Evolutionary conservation across 2,888 invertebrate species (phyloP).

Genomic region (Thelaira solivaga): DNA sequence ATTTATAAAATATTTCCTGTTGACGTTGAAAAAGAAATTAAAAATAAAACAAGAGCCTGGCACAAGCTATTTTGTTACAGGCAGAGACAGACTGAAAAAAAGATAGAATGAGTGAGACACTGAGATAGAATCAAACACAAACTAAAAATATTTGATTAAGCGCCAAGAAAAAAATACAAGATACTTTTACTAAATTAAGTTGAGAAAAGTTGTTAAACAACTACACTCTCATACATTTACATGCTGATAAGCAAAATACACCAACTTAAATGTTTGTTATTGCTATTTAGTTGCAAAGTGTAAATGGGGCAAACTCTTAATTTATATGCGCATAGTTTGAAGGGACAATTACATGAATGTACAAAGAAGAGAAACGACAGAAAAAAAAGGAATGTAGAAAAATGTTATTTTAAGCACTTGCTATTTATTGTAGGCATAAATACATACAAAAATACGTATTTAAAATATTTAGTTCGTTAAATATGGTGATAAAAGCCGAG

Average conservation of each 20-base stretch:
- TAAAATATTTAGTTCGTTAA: too few relatives aligned
- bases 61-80: not conserved
- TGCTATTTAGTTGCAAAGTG: slow-evolving; percentile 16
- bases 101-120: not conserved
- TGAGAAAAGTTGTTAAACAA: slow-evolving; percentile 29
- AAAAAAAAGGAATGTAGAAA: too few relatives aligned
- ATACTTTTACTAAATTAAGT: slow-evolving; percentile 28
- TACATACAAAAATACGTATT: too few relatives aligned
- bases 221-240: not conserved
- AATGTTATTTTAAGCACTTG: too few relatives aligned
- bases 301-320: slow-evolving; percentile 14
- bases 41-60: not conserved
- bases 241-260: not conserved
- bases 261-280: slow-evolving; percentile 19
- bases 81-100: not conserved
- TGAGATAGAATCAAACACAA: not conserved
- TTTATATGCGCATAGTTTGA: slow-evolving; percentile 23
- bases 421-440: too few relatives aligned
- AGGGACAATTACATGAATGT: not conserved
- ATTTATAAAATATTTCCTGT: slow-evolving; percentile 34
- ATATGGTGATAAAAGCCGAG: too few relatives aligned
- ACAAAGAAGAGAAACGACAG: too few relatives aligned
- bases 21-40: not conserved
- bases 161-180: slow-evolving; percentile 34
- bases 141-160: slow-evolving; percentile 27